Conservation (phyloP, 2,113 vertebrate genomes). For the Panthera leo region DNA sequence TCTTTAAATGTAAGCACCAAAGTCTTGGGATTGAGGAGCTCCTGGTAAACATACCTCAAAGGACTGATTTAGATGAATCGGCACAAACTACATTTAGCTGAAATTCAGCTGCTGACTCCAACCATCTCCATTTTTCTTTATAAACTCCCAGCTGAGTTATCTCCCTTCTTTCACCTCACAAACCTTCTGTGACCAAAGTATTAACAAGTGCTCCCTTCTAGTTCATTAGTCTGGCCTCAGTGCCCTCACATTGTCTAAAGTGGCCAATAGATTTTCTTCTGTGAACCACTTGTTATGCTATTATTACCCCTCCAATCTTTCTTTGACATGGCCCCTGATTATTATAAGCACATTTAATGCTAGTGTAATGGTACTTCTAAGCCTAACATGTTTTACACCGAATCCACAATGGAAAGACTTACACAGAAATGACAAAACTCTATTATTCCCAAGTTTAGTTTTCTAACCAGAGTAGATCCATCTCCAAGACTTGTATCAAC, state of each 20-base stretch:
- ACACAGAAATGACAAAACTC: neutral
- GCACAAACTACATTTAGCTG: neutral
- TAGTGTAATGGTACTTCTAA: neutral
- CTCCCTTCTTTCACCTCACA: neutral
- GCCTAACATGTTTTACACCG: neutral
- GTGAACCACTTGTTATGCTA: neutral
- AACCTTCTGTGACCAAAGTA: neutral
- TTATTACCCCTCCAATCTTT: neutral
- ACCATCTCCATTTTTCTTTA: conserved; percentile 31
- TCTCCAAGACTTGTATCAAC: neutral
- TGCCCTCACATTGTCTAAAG: neutral
- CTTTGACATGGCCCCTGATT: neutral
- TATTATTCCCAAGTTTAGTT: neutral
- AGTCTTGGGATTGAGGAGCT: neutral
- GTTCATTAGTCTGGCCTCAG: neutral
- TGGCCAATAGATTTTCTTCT: neutral
- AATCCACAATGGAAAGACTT: neutral
- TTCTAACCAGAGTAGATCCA: neutral
- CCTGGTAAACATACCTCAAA: conserved; percentile 48
- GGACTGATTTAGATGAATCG: conserved; percentile 55
- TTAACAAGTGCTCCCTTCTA: neutral
- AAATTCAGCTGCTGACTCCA: conserved; percentile 54
- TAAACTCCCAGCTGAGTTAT: conserved; percentile 33
- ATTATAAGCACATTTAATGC: neutral
- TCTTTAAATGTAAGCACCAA: conserved; percentile 39